Evolutionary conservation across 2,113 vertebrate genomes (phyloP), one percentile per base, ranked within the genome.

Genomic region (Mustelus asterias): DNA sequence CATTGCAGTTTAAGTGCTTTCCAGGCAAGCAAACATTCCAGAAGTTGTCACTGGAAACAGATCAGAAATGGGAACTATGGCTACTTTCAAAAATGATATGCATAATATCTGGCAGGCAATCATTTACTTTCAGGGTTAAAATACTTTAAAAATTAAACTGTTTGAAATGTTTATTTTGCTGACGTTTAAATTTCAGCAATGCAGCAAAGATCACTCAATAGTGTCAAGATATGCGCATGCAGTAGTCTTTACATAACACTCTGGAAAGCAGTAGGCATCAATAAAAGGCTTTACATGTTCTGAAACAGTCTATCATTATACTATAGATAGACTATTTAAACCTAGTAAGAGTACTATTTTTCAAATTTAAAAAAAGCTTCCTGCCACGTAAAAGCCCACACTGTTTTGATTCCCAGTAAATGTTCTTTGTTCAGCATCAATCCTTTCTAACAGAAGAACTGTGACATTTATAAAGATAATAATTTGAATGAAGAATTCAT

Each of bases 231-330:
- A 41, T 41, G 20, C 37, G 5, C 80, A 83, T 20, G 37, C 80
- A 83, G 18, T 0, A 83, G 14, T 44, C 80, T 41, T 83, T 44
- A 83, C 37, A 20, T 20, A 41, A 6, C 26, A 33, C 72, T 41
- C 80, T 37, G 33, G n/a, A 83, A 83, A 20, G 37, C 80, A 41
- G 80, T 41, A 83, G 18, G 80, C 80, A 83, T 83, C 13, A 83
- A 83, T 83, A 83, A 41, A 83, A 44, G 37, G 37, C 80, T 83
- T 83, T 83, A 5, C 16, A 22, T 83, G n/a, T 8, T 41, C 16
- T 41, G 80, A 83, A 41, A 37, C n/a, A 83, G 37, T 83, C 80
- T 83, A 83, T 83, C 80, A 83, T 83, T 83, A 83, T 83, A 83
- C 80, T 83, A 83, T 83, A 83, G 80, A 83, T 83, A 83, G 80